Percentiles rank a stretch among this genome's conserved stretches.
Conservation (phyloP, 2,797 vertebrate species). For the Brotogeris chrysoptera region DNA sequence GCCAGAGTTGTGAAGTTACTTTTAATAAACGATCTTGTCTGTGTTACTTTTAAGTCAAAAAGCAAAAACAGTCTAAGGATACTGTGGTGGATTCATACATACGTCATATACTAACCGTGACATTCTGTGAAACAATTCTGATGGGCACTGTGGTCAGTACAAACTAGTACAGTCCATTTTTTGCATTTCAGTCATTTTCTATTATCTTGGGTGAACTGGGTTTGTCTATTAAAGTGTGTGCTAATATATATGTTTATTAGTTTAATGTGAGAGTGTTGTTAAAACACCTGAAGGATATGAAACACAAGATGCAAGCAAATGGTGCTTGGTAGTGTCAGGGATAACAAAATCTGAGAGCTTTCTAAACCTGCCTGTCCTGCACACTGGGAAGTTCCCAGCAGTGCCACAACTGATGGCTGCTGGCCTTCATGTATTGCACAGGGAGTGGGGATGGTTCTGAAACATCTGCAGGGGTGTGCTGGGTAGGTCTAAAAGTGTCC, state of each 20-base stretch:
- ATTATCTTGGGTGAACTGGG: not conserved
- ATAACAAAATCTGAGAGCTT: not conserved
- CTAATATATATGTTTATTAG: not conserved
- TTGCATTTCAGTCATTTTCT: not conserved
- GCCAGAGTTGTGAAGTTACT: not conserved
- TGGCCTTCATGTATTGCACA: accelerated
- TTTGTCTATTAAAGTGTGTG: not conserved
- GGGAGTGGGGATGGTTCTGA: not conserved
- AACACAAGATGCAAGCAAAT: not conserved
- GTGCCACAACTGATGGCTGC: accelerated
- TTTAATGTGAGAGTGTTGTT: not conserved
- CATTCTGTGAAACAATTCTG: not conserved
- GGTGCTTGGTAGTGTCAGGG: not conserved
- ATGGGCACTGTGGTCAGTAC: not conserved
- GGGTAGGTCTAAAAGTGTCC: not conserved
- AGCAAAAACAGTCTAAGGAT: not conserved
- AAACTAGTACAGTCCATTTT: not conserved
- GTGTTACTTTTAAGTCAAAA: conserved; percentile 25
- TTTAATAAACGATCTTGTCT: conserved; percentile 9
- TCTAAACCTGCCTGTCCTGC: not conserved
- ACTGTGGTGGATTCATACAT: not conserved
- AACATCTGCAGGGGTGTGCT: not conserved
- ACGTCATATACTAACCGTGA: not conserved
- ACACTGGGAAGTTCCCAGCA: not conserved
- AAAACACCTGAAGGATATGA: not conserved